Evolutionary conservation across 2,113 vertebrate genomes (phyloP), one percentile per base, ranked within the genome.

Genomic region (Apaloderma vittatum): DNA sequence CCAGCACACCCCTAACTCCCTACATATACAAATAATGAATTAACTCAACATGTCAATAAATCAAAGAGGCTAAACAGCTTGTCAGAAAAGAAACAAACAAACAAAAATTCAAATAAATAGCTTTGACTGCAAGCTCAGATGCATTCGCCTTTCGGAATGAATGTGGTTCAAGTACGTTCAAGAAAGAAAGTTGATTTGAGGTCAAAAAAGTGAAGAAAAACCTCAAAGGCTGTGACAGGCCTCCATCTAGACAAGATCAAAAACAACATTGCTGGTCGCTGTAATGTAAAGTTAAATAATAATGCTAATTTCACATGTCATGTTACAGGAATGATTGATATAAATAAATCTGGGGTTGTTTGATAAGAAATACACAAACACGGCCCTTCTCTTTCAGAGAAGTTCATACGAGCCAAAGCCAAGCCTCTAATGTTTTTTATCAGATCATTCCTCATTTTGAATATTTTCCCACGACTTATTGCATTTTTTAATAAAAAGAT

Each of bases 401-500:
- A 79, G 58, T 51, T 93, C 61, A 49, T 66, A 55, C 0, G 2
- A 93, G 66, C 67, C 94, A 94, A 91, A 94, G 24, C 20, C 79
- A 95, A 89, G 66, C 37, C 78, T 93, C 67, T 51, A 66, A 36
- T 82, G 66, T 52, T 78, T 93, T 92, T 93, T 90, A 93, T 94
- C 77, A 95, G 74, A 78, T 91, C 34, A 85, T 93, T 96, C 54
- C 55, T 97, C 85, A 96, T 96, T 93, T 75, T 54, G 82, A 74
- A 45, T 82, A 88, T 91, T 97, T 97, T 97, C 87, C 96, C 61
- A 96, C 4, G 68, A 92, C 86, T 87, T 78, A 74, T 57, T 49
- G 48, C 91, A 96, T 93, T 93, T 97, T 95, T 94, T 75, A 83
- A 97, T 90, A 96, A 90, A 94, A 91, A 93, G 45, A 93, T 90